Evolutionary conservation across 2,888 invertebrate species (phyloP), one percentile per base, ranked within the genome.

Genomic region (Drosophila atripex): DNA sequence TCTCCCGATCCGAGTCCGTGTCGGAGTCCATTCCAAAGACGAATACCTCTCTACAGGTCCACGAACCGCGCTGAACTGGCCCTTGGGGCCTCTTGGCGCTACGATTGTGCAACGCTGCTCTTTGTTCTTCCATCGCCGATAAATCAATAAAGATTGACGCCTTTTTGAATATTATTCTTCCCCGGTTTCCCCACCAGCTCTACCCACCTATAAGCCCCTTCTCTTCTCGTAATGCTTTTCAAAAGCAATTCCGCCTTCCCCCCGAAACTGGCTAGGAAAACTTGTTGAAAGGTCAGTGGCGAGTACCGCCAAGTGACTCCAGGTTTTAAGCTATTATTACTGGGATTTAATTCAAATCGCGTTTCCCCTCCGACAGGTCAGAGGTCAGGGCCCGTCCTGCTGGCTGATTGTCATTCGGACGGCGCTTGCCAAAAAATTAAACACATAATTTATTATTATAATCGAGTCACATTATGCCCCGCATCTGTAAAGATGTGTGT

Each of bases 131-230:
- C 45, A 41, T 8, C 30, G 35, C 55, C 80, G 70, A 86, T 75
- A 86, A 83, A 86, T 83, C 86, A 71, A 86, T 83, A 83, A 75
- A 76, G 80, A 86, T 82, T 83, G 74, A 70, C 50, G 59, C 30
- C 46, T 58, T 58, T 35, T 35, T 11, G 39, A 54, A 45, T 43
- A 45, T 39, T 32, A 30, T 25, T 30, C 50, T 21, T 18, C 21
- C 7, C 18, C 18, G 18, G 18, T 18, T 18, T 1, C 18, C 25
- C 23, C 12, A 5, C 38, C 38, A 14, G 38, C 14, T 38, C 6
- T 39, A 9, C 14, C 18, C 18, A 18, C 18, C 18, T 18, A 1
- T 18, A 18, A 1, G 18, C 18, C 18, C 1, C 18, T 18, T 18
- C 18, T 18, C 18, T 18, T 18, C 18, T n/a, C n/a, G n/a, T n/a